These are phyloP conservation scores for Cynopterus brachyotis DNA, from an alignment of 2,113 vertebrate species.

Conservation along the genomic window DNA sequence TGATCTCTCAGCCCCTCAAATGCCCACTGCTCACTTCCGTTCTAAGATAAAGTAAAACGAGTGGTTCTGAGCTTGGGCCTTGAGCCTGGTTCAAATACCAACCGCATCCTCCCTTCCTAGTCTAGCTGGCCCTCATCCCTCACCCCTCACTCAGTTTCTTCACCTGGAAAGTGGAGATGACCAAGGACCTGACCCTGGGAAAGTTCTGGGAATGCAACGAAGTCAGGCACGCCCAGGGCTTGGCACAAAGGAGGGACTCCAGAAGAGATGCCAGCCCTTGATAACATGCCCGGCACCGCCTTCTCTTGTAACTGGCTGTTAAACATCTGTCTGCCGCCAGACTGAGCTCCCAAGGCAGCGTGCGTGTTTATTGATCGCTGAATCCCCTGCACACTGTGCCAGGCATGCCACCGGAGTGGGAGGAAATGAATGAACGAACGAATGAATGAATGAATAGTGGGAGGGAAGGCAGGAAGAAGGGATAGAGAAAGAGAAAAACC, in stretches of 20 bases:
- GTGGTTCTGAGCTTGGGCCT: background rate
- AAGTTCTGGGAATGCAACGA: background rate
- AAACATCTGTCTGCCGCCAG: background rate
- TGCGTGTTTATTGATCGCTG: accelerated
- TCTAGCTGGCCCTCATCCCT: background rate
- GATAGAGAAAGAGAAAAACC: background rate
- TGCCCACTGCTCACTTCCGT: background rate
- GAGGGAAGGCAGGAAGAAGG: background rate
- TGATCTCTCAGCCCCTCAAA: background rate
- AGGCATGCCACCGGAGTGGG: accelerated
- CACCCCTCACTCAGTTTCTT: background rate
- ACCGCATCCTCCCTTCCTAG: background rate
- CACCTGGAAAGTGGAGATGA: background rate
- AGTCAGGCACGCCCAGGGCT: background rate
- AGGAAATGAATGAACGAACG: background rate
- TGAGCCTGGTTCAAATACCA: background rate
- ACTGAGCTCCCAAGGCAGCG: accelerated
- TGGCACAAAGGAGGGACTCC: background rate
- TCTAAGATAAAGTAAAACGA: background rate
- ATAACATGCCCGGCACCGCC: accelerated
- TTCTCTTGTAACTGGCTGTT: background rate
- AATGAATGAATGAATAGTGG: background rate
- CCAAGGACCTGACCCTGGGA: background rate
- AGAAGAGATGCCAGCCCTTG: background rate
- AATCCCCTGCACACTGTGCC: accelerated